Conservation (phyloP, 64 coral and sea anemone genomes). For the Pocillopora verrucosa region DNA sequence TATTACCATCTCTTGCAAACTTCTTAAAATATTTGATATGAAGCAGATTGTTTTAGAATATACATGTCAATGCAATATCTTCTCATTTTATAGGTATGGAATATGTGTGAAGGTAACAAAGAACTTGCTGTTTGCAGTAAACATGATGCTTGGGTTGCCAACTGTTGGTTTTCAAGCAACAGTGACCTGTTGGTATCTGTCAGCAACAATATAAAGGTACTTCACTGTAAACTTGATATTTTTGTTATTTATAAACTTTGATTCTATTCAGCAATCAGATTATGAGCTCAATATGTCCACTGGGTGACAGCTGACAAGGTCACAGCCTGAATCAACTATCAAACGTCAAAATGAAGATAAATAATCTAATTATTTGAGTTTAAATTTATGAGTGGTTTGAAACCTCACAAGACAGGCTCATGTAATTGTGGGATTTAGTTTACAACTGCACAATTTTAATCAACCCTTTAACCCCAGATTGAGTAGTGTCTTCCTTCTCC, state of each 20-base stretch:
- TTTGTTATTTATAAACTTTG: background rate
- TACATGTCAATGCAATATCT: background rate
- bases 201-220: constrained; percentile 92
- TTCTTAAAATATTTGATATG: background rate
- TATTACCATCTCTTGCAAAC: background rate
- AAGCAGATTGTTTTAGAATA: background rate
- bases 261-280: too few relatives aligned
- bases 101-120: constrained; percentile 34
- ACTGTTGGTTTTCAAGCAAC: constrained; percentile 77
- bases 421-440: too few relatives aligned
- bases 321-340: too few relatives aligned
- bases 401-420: too few relatives aligned
- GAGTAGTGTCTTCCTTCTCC: too few relatives aligned
- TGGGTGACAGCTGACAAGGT: too few relatives aligned
- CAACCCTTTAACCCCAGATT: too few relatives aligned
- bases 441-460: too few relatives aligned
- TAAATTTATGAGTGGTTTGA: too few relatives aligned
- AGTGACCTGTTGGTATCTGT: constrained; percentile 73
- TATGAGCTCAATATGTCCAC: too few relatives aligned
- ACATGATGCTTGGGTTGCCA: constrained; percentile 79
- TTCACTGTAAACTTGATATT: background rate
- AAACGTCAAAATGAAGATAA: too few relatives aligned
- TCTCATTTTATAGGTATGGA: constrained; percentile 59
- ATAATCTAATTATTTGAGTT: too few relatives aligned
- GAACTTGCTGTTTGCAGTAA: constrained; percentile 58